These are phyloP conservation scores for Grus americana DNA, from an alignment of 2,113 vertebrate genomes.

Conservation along the genomic window DNA sequence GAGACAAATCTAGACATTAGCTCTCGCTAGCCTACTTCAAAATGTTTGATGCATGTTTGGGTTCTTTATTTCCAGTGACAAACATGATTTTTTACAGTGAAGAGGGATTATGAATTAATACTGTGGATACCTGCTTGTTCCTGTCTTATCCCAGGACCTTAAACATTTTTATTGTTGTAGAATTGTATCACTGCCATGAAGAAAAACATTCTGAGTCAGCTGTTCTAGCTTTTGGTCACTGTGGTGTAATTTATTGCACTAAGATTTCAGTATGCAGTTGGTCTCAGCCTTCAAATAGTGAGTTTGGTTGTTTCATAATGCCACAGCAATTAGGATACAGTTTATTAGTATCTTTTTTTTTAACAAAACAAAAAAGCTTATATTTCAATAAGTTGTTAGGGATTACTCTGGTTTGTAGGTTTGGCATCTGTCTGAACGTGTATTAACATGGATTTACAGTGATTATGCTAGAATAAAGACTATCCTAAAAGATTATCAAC, in stretches of 20 bases:
- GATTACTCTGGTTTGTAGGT: background rate
- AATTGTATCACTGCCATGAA: background rate
- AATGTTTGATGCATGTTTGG: background rate
- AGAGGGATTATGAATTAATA: background rate
- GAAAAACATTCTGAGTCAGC: background rate
- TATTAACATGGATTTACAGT: background rate
- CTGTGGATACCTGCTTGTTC: background rate
- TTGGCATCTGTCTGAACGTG: background rate
- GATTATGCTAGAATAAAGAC: background rate
- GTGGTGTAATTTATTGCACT: background rate
- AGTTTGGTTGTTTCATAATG: background rate
- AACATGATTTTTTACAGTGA: background rate
- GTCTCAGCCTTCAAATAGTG: background rate
- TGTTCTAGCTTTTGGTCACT: background rate
- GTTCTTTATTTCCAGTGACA: background rate
- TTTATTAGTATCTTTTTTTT: background rate
- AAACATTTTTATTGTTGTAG: background rate
- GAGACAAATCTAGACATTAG: background rate
- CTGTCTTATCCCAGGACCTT: background rate
- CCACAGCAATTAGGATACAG: background rate
- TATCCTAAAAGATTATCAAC: background rate
- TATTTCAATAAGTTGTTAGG: background rate
- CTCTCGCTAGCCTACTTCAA: background rate
- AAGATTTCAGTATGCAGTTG: background rate
- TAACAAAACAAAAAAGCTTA: background rate